These are phyloP conservation scores for Hecatera dysodea DNA, from an alignment of 2,888 invertebrate genomes.

Conservation along the genomic window DNA sequence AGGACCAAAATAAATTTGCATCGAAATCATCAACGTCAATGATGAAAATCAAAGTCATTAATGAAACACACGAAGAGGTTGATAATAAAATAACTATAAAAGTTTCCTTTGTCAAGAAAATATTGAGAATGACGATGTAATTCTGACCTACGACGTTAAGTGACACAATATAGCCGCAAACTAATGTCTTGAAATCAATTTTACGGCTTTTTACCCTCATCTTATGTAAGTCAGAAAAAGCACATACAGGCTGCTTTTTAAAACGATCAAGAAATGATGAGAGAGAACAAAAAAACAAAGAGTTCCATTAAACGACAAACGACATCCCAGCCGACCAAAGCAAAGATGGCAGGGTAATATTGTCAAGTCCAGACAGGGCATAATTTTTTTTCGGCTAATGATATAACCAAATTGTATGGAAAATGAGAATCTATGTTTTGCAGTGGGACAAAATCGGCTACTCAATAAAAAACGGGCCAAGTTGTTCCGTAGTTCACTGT, in stretches of 20 bases:
- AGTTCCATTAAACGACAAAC: background rate
- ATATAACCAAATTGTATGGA: background rate
- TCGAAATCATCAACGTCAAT: background rate
- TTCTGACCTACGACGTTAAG: slow-evolving; percentile 1
- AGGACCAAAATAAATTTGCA: slow-evolving; percentile 5
- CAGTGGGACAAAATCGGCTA: background rate
- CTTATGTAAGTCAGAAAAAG: slow-evolving; percentile 6
- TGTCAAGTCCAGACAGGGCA: too few species aligned
- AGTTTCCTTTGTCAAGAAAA: slow-evolving; percentile 25
- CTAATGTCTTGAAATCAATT: background rate
- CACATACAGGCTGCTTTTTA: background rate
- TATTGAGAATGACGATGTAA: slow-evolving; percentile 10
- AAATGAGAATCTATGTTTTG: background rate
- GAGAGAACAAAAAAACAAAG: background rate
- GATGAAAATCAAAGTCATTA: background rate
- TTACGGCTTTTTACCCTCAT: background rate
- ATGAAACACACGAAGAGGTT: slow-evolving; percentile 3
- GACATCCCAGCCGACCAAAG: background rate
- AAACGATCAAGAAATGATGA: background rate
- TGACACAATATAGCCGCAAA: slow-evolving; percentile 2
- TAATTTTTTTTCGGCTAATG: too few species aligned
- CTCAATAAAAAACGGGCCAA: background rate
- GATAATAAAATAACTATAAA: slow-evolving; percentile 12
- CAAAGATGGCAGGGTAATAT: too few species aligned
- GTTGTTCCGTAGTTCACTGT: too few species aligned